Evolutionary conservation across 23 tunicate species (phyloP).

Genomic region (Trididemnum nubilum): DNA sequence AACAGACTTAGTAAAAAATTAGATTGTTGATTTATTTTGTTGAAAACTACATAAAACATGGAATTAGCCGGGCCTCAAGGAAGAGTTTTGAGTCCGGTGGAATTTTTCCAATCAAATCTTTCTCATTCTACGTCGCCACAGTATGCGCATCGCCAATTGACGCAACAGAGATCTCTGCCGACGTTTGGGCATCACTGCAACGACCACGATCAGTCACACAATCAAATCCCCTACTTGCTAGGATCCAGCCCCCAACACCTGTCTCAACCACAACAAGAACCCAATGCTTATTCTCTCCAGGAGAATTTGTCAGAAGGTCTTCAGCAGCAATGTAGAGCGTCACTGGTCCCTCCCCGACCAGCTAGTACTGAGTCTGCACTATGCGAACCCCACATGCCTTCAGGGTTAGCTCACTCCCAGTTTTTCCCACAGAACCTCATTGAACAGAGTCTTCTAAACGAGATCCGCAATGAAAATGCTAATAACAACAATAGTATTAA

Average conservation of each 20-base stretch:
- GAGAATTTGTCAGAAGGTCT: neutral
- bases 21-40: no score
- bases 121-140: conserved; percentile 24
- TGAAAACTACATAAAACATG: no score
- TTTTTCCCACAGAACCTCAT: neutral
- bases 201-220: conserved; percentile 7
- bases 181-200: conserved; percentile 26
- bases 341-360: conserved; percentile 38
- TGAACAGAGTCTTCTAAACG: neutral
- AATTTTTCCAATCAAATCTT: conserved; percentile 35
- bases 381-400: conserved; percentile 5
- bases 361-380: conserved; percentile 45
- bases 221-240: neutral
- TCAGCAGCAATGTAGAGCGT: neutral
- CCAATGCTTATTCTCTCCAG: neutral
- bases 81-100: conserved; percentile 46
- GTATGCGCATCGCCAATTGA: conserved; percentile 34
- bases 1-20: no score
- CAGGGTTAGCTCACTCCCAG: neutral
- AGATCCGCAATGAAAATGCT: conserved; percentile 34
- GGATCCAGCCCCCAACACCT: conserved; percentile 1
- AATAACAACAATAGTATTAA: conserved; percentile 46
- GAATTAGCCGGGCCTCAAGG: conserved; percentile 38
- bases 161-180: conserved; percentile 61
- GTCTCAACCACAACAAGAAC: neutral